Conservation (phyloP, 2,797 vertebrate species). For the Myotis findleyi region DNA sequence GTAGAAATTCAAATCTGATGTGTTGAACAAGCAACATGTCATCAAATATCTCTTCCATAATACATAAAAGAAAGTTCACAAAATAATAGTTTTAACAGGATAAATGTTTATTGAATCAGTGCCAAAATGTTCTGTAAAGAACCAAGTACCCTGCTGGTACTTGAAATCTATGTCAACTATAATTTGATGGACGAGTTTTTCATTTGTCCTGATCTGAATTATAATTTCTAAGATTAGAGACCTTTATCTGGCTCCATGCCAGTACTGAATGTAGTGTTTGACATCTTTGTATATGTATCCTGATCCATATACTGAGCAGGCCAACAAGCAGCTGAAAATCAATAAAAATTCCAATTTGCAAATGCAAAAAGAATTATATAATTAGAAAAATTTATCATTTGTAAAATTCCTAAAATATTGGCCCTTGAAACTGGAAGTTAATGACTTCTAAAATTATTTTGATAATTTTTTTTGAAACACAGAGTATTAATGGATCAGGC, state of each 20-base stretch:
- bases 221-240: slow-evolving; percentile 30
- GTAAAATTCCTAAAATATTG: slow-evolving; percentile 1
- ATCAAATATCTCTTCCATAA: slow-evolving; percentile 30
- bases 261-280: not conserved
- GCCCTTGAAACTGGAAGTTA: not conserved
- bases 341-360: slow-evolving; percentile 12
- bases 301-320: not conserved
- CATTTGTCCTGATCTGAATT: not conserved
- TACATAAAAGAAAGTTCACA: slow-evolving; percentile 29
- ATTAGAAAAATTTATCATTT: not conserved
- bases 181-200: slow-evolving; percentile 11
- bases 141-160: not conserved
- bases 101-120: slow-evolving; percentile 14
- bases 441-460: slow-evolving; percentile 33
- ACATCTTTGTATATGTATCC: not conserved
- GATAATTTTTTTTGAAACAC: not conserved
- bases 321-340: not conserved
- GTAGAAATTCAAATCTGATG: slow-evolving; percentile 24
- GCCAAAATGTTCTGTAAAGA: slow-evolving; percentile 2
- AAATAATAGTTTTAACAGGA: not conserved
- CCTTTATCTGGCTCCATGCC: not conserved
- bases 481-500: not conserved
- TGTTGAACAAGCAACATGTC: slow-evolving; percentile 36
- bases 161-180: slow-evolving; percentile 24
- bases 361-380: not conserved